Evolutionary conservation across 2,888 invertebrate genomes (phyloP).

Genomic region (Drosophila putrida): DNA sequence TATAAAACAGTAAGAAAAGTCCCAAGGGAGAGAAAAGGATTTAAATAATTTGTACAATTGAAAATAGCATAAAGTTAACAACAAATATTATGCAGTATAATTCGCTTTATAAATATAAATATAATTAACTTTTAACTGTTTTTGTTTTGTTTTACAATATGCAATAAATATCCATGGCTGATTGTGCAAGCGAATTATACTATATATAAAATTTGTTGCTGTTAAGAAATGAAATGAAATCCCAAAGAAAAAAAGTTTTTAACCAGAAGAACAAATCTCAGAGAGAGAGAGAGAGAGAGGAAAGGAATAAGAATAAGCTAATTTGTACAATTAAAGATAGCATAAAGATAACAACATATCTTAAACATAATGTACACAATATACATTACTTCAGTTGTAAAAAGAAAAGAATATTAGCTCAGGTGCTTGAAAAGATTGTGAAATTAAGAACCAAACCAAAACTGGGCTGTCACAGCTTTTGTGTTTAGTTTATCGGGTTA

Average conservation of each 20-base stretch:
- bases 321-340: conserved; percentile 3
- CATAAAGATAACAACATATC: conserved; percentile 23
- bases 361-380: conserved; percentile 21
- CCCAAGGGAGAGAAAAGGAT: not conserved
- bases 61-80: conserved; percentile 15
- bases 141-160: no score
- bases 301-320: not conserved
- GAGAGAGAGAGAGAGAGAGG: no score
- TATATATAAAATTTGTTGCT: no score
- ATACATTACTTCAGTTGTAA: conserved; percentile 4
- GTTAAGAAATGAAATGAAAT: no score
- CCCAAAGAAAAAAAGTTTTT: no score
- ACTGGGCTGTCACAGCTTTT: conserved; percentile 66
- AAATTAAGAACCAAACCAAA: conserved; percentile 52
- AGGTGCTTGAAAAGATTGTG: conserved; percentile 39
- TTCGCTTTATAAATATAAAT: no score
- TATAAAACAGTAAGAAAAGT: no score
- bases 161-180: no score
- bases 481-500: conserved; percentile 14
- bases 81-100: conserved; percentile 10
- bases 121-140: no score
- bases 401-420: conserved; percentile 22
- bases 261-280: no score
- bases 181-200: no score
- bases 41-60: not conserved